Percentiles rank a stretch among this genome's conserved stretches.
Conservation (phyloP, 2,113 vertebrate genomes). For the Lanius ludovicianus region DNA sequence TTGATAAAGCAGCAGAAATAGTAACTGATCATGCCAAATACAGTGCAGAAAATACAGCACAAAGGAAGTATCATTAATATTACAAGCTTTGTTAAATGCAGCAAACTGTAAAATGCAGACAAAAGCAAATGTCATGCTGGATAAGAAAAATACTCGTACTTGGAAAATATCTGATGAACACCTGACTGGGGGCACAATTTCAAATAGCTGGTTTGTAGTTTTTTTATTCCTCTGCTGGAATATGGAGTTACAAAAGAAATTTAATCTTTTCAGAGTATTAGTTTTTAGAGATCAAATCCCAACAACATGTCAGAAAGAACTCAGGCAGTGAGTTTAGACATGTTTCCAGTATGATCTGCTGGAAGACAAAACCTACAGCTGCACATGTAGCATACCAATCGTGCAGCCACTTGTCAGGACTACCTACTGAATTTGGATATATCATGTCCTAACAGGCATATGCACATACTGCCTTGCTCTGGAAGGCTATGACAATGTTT, state of each 20-base stretch:
- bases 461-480: neutral
- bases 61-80: neutral
- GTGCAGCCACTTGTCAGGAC: neutral
- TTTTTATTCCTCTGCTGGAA: neutral
- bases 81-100: neutral
- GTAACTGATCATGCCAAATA: constrained; percentile 26
- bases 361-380: neutral
- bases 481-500: neutral
- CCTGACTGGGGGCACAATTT: neutral
- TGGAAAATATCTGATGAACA: neutral
- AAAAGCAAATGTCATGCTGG: neutral
- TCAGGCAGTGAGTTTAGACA: neutral
- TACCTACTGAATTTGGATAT: neutral
- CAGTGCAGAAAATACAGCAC: neutral
- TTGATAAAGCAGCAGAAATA: constrained; percentile 12
- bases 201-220: neutral
- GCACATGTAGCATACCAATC: neutral
- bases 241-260: neutral
- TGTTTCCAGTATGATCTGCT: neutral
- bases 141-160: neutral
- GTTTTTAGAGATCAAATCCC: neutral
- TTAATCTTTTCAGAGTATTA: neutral
- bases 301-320: neutral
- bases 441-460: neutral
- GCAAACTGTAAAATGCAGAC: neutral